Evolutionary conservation across 1,140 invertebrate species (phyloP), one percentile per base, ranked within the genome.

Genomic region (Neuroterus valhalla): DNA sequence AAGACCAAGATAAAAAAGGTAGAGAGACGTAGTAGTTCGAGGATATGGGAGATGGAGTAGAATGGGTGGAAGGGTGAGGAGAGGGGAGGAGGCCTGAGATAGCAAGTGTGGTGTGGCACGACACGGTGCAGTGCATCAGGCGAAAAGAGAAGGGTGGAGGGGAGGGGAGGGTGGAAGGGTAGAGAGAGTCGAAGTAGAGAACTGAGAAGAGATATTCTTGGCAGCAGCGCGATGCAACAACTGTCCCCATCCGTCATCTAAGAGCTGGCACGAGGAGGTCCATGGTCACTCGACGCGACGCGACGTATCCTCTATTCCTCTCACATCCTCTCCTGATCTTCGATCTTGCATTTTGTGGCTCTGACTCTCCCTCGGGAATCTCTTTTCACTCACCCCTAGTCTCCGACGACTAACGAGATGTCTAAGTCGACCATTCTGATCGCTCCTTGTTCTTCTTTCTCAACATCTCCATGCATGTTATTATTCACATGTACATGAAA

Each of bases 201-300:
- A 50, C 12, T 31, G 52, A 68, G 71, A 50, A 72, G 46, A 52
- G 71, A 71, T 62, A 62, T 62, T 62, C 55, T 62, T 62, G 55
- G 55, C 23, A 62, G 72, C 62, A 74, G 67, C 48, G 72, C 78
- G 78, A 79, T 79, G 75, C 74, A 62, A 62, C 55, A 62, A 62
- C 55, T 62, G 55, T 62, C 55, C 55, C 55, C 55, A 62, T 62
- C 55, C 55, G 55, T 62, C 55, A 62, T 62, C 55, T 62, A 62
- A 62, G 52, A 55, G 23, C 12, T 26, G 21, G 52, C 52, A 62
- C 52, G 23, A 62, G 19, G 19, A 62, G 52, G 55, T 38, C 55
- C 55, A 62, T 31, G 55, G 55, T 62, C 55, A 62, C 31, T 62
- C 55, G 55, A 31, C 55, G 55, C 23, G 31, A 14, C 15, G 4